Base-by-base conservation (phyloP, 2,888 invertebrate species). In the Diadromus collaris region DNA sequence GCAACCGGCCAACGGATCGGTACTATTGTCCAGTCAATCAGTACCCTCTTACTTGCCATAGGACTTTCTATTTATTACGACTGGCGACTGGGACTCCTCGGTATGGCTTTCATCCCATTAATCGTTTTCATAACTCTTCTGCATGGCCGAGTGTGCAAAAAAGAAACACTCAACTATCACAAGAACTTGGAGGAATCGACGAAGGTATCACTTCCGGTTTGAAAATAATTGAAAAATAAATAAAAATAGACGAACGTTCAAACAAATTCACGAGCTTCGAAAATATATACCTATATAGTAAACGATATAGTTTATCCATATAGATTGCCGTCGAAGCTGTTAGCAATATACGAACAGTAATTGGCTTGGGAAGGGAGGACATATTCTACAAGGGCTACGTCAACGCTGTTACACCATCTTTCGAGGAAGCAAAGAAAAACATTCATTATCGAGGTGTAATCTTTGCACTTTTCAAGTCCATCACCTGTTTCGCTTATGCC, bases 1-100 rank as follows among this genome's bases (percentile, higher is more conserved):
- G 96, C 96, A 92, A 96, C 96, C 4, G 96, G 96, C n/a, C 95
- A 95, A 91, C 93, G 96, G 78, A 93, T 96, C 71, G 96, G 96
- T 6, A 95, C 95, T 21, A 94, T 96, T 46, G 90, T 96, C 0
- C 95, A 96, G 90, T 94, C 96, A 0, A 82, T 95, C 6, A 93
- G 95, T 1, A 95, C 96, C 0, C 91, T 96, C 19, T 86, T 92
- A 0, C 91, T 96, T 21, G 94, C 95, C 4, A 90, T 96, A 32
- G 92, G 92, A 0, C 89, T 96, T 0, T 93, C 95, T 0, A 91
- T 96, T 90, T 93, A 93, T 85, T 96, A 94, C 88, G 94, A 95
- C 89, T 96, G 95, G 95, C 93, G 94, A 84, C 92, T 97, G 34
- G 96, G 96, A 0, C 89, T 96, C 5, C 93, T 96, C 1, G 94